These are phyloP conservation scores for Corapipo altera DNA, from an alignment of 2,113 vertebrate species.

Conservation along the genomic window DNA sequence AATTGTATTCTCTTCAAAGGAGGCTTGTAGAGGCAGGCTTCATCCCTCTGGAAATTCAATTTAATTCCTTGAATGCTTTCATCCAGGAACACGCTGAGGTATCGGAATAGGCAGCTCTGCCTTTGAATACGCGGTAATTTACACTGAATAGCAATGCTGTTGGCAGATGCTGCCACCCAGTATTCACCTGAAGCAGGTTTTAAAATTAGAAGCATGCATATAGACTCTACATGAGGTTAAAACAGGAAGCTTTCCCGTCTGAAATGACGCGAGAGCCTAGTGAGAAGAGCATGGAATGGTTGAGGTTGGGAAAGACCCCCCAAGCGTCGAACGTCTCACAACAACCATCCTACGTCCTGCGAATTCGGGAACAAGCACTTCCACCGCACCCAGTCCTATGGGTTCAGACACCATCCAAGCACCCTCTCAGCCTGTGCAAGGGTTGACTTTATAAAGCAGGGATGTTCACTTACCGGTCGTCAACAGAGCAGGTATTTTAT, in stretches of 20 bases:
- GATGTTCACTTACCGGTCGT: background rate
- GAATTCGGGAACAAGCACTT: background rate
- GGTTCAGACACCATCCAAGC: background rate
- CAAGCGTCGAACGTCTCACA: no score
- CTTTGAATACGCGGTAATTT: background rate
- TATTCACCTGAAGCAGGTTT: background rate
- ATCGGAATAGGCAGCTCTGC: background rate
- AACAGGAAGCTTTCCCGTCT: background rate
- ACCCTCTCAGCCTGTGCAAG: background rate
- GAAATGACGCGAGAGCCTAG: no score
- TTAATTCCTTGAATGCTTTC: background rate
- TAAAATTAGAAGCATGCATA: background rate
- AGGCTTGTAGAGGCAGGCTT: background rate
- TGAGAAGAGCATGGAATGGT: background rate
- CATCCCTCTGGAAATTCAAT: background rate
- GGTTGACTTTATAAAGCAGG: background rate
- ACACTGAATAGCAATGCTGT: accelerated
- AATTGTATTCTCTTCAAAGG: background rate
- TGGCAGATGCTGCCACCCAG: background rate
- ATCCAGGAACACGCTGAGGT: background rate
- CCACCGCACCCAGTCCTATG: accelerated
- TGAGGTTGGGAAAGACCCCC: background rate
- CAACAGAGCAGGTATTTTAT: background rate
- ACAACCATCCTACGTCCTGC: background rate
- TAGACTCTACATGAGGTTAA: accelerated